Conservation (phyloP, 2,113 vertebrate genomes). For the human region GRCh38 chr2:20640001-20640500, state of each 20-base stretch:
- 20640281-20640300: too few species aligned
- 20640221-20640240: fast-evolving
- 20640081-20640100: too few species aligned
- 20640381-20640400: neutral
- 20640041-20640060: neutral
- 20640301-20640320: neutral
- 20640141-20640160: neutral
- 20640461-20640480: neutral
- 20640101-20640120: neutral
- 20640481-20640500: neutral
- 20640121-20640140: neutral
- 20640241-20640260: fast-evolving
- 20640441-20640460: fast-evolving
- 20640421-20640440: fast-evolving
- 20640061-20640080: neutral
- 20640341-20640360: neutral
- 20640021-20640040: neutral
- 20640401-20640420: neutral
- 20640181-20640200: neutral
- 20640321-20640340: fast-evolving
- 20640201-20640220: neutral
- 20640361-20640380: neutral
- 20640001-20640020: neutral
- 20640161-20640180: neutral
- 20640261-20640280: fast-evolving